A percentile compares a stretch with the other conserved stretches of the same genome.
phyloP scores from a whole-genome alignment of 2,888 invertebrate species.

The Lacanobia oleracea region DNA sequence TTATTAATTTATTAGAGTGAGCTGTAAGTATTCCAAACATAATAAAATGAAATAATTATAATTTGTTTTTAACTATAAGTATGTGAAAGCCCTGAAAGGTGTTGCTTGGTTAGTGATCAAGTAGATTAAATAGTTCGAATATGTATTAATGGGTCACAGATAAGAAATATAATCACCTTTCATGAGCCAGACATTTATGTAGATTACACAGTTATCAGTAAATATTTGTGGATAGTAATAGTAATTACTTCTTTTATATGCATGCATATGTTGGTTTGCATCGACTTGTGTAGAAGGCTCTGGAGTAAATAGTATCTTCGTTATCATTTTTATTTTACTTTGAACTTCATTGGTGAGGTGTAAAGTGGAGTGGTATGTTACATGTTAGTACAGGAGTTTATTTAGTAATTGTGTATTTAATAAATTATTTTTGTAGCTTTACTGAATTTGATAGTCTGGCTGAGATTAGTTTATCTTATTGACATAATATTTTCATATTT shows the following conservation, averaged over 20 bases:
- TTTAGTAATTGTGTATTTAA: not conserved
- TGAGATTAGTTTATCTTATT: not conserved
- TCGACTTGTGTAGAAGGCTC: constrained; percentile 43
- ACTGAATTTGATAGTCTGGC: not conserved
- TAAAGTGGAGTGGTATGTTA: constrained; percentile 10
- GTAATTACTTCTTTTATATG: constrained; percentile 7
- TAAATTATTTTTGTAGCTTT: not conserved
- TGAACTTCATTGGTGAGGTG: constrained; percentile 2
- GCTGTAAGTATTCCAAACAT: too few species aligned
- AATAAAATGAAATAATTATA: too few species aligned
- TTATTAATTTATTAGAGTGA: too few species aligned
- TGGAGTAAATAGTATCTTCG: constrained; percentile 32
- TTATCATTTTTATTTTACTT: not conserved
- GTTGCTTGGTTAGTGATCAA: constrained; percentile 15
- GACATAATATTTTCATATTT: too few species aligned
- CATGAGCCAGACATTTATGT: constrained; percentile 30
- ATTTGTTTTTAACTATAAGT: not conserved
- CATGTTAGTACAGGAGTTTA: not conserved
- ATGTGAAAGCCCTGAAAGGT: not conserved
- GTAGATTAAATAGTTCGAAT: constrained; percentile 49
- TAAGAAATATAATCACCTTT: constrained; percentile 57
- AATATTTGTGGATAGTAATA: constrained; percentile 20
- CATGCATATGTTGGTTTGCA: constrained; percentile 1
- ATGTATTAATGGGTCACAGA: constrained; percentile 64
- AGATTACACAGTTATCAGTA: constrained; percentile 36